Evolutionary conservation across 2,797 vertebrate genomes (phyloP), one percentile per base, ranked within the genome.

Genomic region (Craterocephalus amniculus): DNA sequence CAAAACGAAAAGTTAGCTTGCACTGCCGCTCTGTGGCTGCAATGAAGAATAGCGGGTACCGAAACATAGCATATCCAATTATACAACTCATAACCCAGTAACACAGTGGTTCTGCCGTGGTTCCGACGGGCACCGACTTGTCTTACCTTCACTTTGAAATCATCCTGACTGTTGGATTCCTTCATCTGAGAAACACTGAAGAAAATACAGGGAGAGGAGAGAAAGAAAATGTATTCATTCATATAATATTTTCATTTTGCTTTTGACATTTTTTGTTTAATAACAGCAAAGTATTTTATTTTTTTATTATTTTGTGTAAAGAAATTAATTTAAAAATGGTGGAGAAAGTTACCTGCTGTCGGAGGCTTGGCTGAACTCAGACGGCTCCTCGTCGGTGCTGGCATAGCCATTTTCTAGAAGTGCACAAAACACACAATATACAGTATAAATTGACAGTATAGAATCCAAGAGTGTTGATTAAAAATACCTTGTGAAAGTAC

Each of bases 311-410:
- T 58, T 14, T 12, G 14, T 13, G 34, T 2, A 58, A 7, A 8
- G 34, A 22, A 14, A 34, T 31, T 58, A 12, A 20, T 7, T 35
- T 4, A 1, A 36, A 8, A 48, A n/a, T 40, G 16, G 6, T 34
- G 32, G 22, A 52, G 60, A 36, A 49, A 60, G 0, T 93, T 79
- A 99, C 98, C 97, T 97, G 80, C 95, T 94, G 59, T 99, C 97
- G 0, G 97, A 97, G 6, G 94, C 94, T 88, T 96, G 93, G 91
- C 96, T 97, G 89, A 97, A 95, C 85, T 99, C 97, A 0, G 97
- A 99, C 1, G 95, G 92, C 72, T 99, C 98, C 69, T 99, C 98
- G 0, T 99, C 98, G 0, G 97, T 99, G 92, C 98, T 99, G 70
- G 92, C 91, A 1, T 99, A 99, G 67, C 97, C 97, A 0, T 99